Conservation (phyloP, 2,888 invertebrate species). For the Acrocera orbiculus region DNA sequence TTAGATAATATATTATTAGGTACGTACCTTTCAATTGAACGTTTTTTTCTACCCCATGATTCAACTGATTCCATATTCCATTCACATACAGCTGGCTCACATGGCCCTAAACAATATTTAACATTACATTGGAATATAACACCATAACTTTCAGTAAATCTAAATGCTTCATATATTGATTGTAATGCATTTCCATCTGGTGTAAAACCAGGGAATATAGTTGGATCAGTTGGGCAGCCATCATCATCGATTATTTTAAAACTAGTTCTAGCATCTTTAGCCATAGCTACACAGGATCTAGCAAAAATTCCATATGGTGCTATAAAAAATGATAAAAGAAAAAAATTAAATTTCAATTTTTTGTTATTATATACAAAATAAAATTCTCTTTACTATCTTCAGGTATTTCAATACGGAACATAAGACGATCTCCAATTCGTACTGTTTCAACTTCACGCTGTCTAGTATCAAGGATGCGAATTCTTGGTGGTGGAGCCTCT, state of each 20-base stretch:
- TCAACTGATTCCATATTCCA: slow-evolving; percentile 80
- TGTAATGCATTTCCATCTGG: slow-evolving; percentile 82
- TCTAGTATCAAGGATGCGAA: slow-evolving; percentile 73
- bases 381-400: slow-evolving; percentile 94
- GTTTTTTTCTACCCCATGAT: slow-evolving; percentile 79
- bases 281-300: slow-evolving; percentile 91
- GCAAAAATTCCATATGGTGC: slow-evolving; percentile 93
- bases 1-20: no score
- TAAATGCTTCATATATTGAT: slow-evolving; percentile 84
- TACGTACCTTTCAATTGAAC: slow-evolving; percentile 38
- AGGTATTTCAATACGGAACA: slow-evolving; percentile 90
- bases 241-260: slow-evolving; percentile 93
- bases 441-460: slow-evolving; percentile 85
- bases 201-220: slow-evolving; percentile 82
- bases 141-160: slow-evolving; percentile 90
- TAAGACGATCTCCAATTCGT: slow-evolving; percentile 82
- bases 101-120: slow-evolving; percentile 87
- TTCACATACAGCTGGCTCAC: slow-evolving; percentile 83
- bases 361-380: neutral
- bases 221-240: slow-evolving; percentile 84
- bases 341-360: neutral
- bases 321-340: no score
- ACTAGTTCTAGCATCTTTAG: slow-evolving; percentile 87
- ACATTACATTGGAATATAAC: slow-evolving; percentile 96
- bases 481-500: slow-evolving; percentile 85